Conservation (phyloP, 1,140 invertebrate genomes). For the Caerostris extrusa region DNA sequence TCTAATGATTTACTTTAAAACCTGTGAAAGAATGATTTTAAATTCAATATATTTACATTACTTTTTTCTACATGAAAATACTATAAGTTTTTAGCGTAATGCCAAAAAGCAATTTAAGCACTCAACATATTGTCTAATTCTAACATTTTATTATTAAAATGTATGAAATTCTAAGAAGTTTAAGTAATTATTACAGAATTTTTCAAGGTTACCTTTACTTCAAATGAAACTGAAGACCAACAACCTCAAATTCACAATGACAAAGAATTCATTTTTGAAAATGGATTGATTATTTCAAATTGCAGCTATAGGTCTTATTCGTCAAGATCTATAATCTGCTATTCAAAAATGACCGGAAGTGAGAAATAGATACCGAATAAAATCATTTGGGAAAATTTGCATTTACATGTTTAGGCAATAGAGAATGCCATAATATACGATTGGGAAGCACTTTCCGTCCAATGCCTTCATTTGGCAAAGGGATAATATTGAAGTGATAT, state of each 20-base stretch:
- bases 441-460: slow-evolving; percentile 68
- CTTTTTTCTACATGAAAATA: background rate
- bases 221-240: slow-evolving; percentile 38
- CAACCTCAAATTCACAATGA: slow-evolving; percentile 2
- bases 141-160: slow-evolving; percentile 67
- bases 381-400: background rate
- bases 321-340: slow-evolving; percentile 18
- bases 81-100: slow-evolving; percentile 16
- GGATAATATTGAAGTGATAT: slow-evolving; percentile 9
- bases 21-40: background rate
- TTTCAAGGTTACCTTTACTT: slow-evolving; percentile 21
- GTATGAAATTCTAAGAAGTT: slow-evolving; percentile 57
- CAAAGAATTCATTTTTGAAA: slow-evolving; percentile 13
- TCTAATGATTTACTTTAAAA: background rate
- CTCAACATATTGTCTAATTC: slow-evolving; percentile 40
- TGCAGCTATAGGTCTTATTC: background rate
- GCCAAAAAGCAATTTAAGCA: slow-evolving; percentile 23
- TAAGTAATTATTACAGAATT: slow-evolving; percentile 9
- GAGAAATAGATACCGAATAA: background rate
- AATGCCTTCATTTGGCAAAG: slow-evolving; percentile 9
- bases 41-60: slow-evolving; percentile 1
- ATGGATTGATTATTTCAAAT: slow-evolving; percentile 20
- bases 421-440: slow-evolving; percentile 50
- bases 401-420: slow-evolving; percentile 56
- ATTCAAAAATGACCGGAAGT: background rate